A percentile compares a stretch with the other conserved stretches of the same genome.
Evolutionary conservation across 2,888 invertebrate species (phyloP).

Genomic region (Celastrina argiolus): DNA sequence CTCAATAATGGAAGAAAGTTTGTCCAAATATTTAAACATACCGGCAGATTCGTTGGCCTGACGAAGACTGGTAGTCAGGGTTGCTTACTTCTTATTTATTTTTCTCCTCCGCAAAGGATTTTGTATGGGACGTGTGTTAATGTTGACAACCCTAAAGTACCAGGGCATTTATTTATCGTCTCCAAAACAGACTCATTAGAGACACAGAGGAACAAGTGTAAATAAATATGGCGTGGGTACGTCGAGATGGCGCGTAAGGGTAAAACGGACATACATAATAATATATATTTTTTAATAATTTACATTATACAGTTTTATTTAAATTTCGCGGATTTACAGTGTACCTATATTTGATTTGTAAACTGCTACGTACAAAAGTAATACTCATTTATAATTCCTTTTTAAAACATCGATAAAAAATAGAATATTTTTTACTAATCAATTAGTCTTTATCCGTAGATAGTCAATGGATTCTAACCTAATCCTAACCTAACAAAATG

Average conservation of each 20-base stretch:
- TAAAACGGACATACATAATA: constrained; percentile 28
- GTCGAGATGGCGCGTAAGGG: constrained; percentile 36
- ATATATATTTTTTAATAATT: too few species aligned
- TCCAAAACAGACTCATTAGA: constrained; percentile 61
- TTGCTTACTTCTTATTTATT: background rate
- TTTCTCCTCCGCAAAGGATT: background rate
- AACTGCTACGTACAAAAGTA: too few species aligned
- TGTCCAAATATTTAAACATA: constrained; percentile 68
- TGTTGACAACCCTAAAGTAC: background rate
- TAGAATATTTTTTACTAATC: too few species aligned
- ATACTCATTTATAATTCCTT: too few species aligned
- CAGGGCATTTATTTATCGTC: constrained; percentile 57
- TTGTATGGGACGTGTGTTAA: background rate
- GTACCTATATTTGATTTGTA: too few species aligned
- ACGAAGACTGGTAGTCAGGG: constrained; percentile 71
- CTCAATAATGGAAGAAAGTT: constrained; percentile 74
- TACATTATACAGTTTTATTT: too few species aligned
- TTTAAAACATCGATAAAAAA: too few species aligned
- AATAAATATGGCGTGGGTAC: constrained; percentile 65
- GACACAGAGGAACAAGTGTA: constrained; percentile 69
- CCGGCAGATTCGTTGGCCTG: constrained; percentile 60
- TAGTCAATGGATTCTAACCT: too few species aligned
- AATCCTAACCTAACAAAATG: too few species aligned
- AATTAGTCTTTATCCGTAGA: too few species aligned
- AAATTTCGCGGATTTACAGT: too few species aligned